Percentiles rank a stretch among this genome's conserved stretches.
phyloP scores from a whole-genome alignment of 2,797 vertebrate genomes.

The Hemitrygon akajei region DNA sequence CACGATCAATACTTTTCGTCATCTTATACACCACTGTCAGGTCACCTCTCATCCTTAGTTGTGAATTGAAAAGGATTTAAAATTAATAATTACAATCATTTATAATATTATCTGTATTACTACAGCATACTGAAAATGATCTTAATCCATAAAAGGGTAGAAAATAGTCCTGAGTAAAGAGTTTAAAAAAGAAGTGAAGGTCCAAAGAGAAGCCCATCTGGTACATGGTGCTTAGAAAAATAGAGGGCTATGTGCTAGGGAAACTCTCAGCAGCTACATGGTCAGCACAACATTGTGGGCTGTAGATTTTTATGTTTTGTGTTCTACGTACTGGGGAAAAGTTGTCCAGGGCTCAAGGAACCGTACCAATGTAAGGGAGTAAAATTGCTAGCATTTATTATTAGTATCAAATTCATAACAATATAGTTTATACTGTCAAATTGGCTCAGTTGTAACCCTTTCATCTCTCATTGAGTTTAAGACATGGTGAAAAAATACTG shows the following conservation, averaged over 20 bases:
- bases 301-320: too few relatives aligned
- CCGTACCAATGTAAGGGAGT: background rate
- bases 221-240: too few relatives aligned
- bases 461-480: background rate
- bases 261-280: too few relatives aligned
- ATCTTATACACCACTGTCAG: too few relatives aligned
- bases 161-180: too few relatives aligned
- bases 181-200: too few relatives aligned
- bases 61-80: background rate
- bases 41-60: background rate
- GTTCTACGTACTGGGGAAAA: background rate
- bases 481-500: background rate
- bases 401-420: background rate
- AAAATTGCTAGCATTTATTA: background rate
- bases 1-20: too few relatives aligned
- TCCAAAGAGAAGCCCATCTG: too few relatives aligned
- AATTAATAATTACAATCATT: background rate
- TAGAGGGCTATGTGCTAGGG: too few relatives aligned
- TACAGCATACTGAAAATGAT: background rate
- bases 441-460: background rate
- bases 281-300: too few relatives aligned
- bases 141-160: too few relatives aligned
- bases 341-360: background rate
- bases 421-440: background rate
- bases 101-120: background rate